A percentile compares a stretch with the other conserved stretches of the same genome.
phyloP scores from a whole-genome alignment of 2,888 invertebrate genomes.

The Dynastes grantii region DNA sequence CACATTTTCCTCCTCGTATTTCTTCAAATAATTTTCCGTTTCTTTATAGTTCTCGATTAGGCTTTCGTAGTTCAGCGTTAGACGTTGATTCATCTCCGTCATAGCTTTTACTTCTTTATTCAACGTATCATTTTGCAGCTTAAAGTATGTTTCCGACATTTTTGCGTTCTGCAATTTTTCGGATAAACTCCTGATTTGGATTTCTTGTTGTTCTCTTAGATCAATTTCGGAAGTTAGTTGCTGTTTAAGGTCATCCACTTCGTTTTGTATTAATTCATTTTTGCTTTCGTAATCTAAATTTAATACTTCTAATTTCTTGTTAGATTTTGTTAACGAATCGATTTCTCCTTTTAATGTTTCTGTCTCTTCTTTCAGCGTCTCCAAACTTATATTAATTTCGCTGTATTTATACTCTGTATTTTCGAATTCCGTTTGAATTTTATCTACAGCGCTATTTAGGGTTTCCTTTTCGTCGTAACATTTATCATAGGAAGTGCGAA shows the following conservation, averaged over 20 bases:
- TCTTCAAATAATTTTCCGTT: slow-evolving; percentile 38
- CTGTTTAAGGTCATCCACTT: slow-evolving; percentile 63
- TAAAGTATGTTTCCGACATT: slow-evolving; percentile 66
- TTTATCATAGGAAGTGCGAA: slow-evolving; percentile 73
- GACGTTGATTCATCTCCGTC: slow-evolving; percentile 58
- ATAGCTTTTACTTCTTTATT: slow-evolving; percentile 61
- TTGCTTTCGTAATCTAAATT: slow-evolving; percentile 60
- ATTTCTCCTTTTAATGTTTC: slow-evolving; percentile 64
- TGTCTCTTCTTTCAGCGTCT: slow-evolving; percentile 68
- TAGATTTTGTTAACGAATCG: slow-evolving; percentile 62
- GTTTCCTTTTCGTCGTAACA: slow-evolving; percentile 62
- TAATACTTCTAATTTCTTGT: slow-evolving; percentile 57
- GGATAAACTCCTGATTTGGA: slow-evolving; percentile 62
- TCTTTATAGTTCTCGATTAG: slow-evolving; percentile 28
- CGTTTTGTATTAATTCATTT: slow-evolving; percentile 60
- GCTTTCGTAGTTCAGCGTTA: slow-evolving; percentile 59
- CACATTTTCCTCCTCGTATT: slow-evolving; percentile 65
- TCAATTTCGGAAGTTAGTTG: slow-evolving; percentile 62
- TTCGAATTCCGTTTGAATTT: slow-evolving; percentile 68
- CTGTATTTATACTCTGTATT: slow-evolving; percentile 67
- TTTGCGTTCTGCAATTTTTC: slow-evolving; percentile 68
- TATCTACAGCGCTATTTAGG: slow-evolving; percentile 70
- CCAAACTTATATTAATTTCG: slow-evolving; percentile 72
- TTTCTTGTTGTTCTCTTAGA: slow-evolving; percentile 58
- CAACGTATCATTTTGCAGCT: slow-evolving; percentile 64